Evolutionary conservation across 2,113 vertebrate genomes (phyloP).

Genomic region (Microcebus griseorufus): DNA sequence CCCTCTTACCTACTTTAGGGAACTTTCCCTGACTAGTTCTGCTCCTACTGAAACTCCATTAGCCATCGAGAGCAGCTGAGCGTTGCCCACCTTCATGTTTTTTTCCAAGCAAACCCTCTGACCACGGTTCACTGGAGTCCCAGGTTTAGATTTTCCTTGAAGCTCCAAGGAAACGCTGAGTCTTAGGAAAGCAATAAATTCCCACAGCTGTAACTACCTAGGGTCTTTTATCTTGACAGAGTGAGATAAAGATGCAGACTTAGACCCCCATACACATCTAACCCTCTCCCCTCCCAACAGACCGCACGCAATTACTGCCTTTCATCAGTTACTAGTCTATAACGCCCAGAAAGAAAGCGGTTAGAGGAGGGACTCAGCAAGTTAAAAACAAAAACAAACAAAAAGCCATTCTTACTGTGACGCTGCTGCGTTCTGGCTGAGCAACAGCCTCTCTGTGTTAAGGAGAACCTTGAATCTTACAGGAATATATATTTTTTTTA

Average conservation of each 20-base stretch:
- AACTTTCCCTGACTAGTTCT: slow-evolving; percentile 67
- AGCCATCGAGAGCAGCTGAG: neutral
- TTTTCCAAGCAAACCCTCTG: slow-evolving; percentile 29
- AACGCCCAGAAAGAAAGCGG: neutral
- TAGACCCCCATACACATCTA: neutral
- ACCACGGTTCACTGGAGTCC: neutral
- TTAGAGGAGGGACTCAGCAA: neutral
- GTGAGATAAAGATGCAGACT: slow-evolving; percentile 35
- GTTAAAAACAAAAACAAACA: slow-evolving; percentile 38
- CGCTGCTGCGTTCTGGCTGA: neutral
- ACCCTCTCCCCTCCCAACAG: neutral
- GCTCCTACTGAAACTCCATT: neutral
- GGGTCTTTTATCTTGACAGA: neutral
- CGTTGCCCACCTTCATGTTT: neutral
- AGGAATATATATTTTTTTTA: neutral
- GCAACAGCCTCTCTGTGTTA: neutral
- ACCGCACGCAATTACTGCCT: neutral
- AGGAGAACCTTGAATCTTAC: slow-evolving; percentile 16
- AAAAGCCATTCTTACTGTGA: neutral
- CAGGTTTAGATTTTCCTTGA: slow-evolving; percentile 1
- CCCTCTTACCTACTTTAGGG: slow-evolving; percentile 22
- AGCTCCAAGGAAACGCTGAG: neutral
- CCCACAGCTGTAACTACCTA: neutral
- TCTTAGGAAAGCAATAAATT: neutral
- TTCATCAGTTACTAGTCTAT: neutral